Base-by-base conservation (phyloP, 2,797 vertebrate species). In the Channa striata region DNA sequence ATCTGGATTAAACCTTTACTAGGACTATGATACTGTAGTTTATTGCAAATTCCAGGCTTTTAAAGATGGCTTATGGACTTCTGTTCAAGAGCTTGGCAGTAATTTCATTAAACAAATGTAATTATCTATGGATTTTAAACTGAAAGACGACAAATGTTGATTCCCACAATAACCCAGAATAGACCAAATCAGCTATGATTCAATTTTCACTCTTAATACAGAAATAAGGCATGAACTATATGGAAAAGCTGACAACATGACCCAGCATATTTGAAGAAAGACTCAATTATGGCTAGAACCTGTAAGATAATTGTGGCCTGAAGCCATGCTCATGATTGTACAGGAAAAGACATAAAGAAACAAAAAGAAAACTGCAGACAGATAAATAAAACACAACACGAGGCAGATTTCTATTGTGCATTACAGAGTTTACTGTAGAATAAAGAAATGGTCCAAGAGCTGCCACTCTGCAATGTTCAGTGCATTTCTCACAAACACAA, bases 1-100 rank as follows among this genome's bases (percentile, higher is more conserved):
- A 69, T 79, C 72, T 73, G 51, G 37, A 86, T 91, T 89, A 90
- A 74, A 81, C 82, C 91, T 91, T 90, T 85, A 90, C 67, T 42
- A 57, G 76, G 74, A 81, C 67, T 37, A 34, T 68, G 63, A 60
- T 73, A 75, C 25, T 30, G 25, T 30, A 30, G 58, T 74, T 77
- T 63, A 53, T 21, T 62, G 44, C 33, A 59, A 71, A 77, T 79
- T 53, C 47, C 51, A 60, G 20, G 78, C 65, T 78, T 80, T 74
- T 70, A 65, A 12, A 68, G 25, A 49, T 50, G 51, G 50, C 39
- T 36, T 48, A 58, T 77, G 66, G 36, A 78, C 48, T 54, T 79
- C 68, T 34, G 16, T 57, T 74, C 14, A 46, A 68, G 46, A 16
- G 39, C 8, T 72, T 59, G 49, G 46, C 48, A 73, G 69, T 25